A percentile compares a stretch with the other conserved stretches of the same genome.
phyloP scores from a whole-genome alignment of 2,113 vertebrate genomes.

The Callorhinus ursinus region DNA sequence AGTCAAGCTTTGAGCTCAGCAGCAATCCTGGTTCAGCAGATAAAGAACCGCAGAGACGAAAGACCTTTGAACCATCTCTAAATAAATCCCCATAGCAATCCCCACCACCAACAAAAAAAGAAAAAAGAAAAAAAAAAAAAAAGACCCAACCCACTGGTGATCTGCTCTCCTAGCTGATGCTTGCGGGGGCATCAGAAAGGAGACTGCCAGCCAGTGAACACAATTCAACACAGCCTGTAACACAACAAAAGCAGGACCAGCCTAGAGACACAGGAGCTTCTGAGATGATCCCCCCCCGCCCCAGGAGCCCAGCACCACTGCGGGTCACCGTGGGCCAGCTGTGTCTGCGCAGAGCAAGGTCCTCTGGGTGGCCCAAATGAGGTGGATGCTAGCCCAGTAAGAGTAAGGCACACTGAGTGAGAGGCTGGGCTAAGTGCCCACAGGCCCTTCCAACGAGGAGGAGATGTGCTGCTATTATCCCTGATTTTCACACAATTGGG shows the following conservation, averaged over 20 bases:
- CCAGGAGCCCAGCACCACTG: background rate
- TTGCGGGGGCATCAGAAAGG: background rate
- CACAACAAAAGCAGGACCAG: background rate
- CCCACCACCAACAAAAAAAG: background rate
- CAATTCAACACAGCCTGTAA: background rate
- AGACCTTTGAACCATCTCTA: slow-evolving; percentile 59
- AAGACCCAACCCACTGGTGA: background rate
- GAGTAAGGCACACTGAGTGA: background rate
- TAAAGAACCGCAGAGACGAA: slow-evolving; percentile 56
- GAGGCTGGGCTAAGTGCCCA: background rate
- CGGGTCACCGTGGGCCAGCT: background rate
- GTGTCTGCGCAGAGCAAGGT: background rate
- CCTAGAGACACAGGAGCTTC: background rate
- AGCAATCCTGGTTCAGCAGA: slow-evolving; percentile 30
- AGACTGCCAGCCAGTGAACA: background rate
- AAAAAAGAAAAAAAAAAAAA: background rate
- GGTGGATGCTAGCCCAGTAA: background rate
- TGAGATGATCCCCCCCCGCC: too few relatives aligned
- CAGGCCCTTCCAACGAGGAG: background rate
- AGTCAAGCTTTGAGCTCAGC: slow-evolving; percentile 50
- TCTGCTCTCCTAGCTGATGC: background rate
- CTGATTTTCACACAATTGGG: background rate
- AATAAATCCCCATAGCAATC: slow-evolving; percentile 46
- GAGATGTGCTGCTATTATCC: background rate
- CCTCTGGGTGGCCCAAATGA: background rate